phyloP scores from a whole-genome alignment of 2,888 invertebrate genomes.

The Cryptus armator region DNA sequence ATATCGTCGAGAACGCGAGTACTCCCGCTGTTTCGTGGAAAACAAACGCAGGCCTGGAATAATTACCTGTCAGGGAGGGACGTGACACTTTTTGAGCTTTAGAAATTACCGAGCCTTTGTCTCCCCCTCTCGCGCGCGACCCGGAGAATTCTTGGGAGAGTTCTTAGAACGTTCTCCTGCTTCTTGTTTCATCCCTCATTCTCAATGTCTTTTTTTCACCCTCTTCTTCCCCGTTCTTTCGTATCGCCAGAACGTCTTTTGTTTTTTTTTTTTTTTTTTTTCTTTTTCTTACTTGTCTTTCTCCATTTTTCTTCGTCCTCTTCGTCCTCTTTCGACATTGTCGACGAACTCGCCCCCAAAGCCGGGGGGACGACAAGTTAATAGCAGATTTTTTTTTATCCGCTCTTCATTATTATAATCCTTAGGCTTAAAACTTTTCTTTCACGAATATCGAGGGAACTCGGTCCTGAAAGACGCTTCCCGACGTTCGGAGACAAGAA shows the following conservation, averaged over 20 bases:
- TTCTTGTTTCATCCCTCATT: constrained; percentile 42
- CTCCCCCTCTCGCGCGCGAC: constrained; percentile 44
- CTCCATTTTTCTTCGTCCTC: constrained; percentile 32
- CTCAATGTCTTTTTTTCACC: constrained; percentile 30
- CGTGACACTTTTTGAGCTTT: constrained; percentile 69
- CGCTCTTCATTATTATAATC: constrained; percentile 75
- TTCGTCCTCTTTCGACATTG: constrained; percentile 45
- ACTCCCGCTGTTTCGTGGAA: constrained; percentile 7
- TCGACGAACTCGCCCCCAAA: constrained; percentile 47
- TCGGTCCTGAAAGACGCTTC: constrained; percentile 28
- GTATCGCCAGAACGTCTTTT: constrained; percentile 31
- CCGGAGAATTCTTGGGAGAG: constrained; percentile 1
- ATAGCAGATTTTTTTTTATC: constrained; percentile 75
- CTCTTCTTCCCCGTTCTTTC: constrained; percentile 46
- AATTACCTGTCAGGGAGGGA: constrained; percentile 69
- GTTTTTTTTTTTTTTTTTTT: constrained; percentile 17
- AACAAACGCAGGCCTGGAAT: constrained; percentile 64
- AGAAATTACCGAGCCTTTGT: constrained; percentile 69
- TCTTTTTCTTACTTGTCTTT: constrained; percentile 51
- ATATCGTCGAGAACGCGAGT: constrained; percentile 30
- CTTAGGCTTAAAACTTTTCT: constrained; percentile 75
- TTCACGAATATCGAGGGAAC: constrained; percentile 30
- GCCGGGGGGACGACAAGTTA: constrained; percentile 68
- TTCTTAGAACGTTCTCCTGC: constrained; percentile 35
- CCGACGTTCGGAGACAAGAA: background rate